phyloP scores from a whole-genome alignment of 1,140 invertebrate species.

The Megathymus violae region DNA sequence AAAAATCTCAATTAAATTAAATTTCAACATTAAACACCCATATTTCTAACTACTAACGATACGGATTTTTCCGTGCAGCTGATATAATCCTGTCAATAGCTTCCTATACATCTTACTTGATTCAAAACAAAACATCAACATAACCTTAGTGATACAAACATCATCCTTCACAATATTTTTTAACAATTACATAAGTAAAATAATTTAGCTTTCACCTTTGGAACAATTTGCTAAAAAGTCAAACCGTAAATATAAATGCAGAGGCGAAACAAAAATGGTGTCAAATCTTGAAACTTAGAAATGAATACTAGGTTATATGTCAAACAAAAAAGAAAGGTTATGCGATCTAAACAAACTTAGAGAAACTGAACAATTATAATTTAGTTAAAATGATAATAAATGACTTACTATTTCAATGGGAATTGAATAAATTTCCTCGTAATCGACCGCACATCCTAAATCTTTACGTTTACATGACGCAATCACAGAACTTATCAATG shows the following conservation, averaged over 20 bases:
- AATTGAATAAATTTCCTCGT: conserved; percentile 27
- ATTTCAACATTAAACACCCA: too few species aligned
- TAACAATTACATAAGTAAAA: conserved; percentile 4
- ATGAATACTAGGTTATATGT: conserved; percentile 73
- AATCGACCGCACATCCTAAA: conserved; percentile 50
- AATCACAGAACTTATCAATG: conserved; percentile 76
- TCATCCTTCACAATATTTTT: conserved; percentile 9
- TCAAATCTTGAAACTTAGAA: conserved; percentile 61
- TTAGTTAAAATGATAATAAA: conserved; percentile 34
- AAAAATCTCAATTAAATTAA: too few species aligned
- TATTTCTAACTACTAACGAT: too few species aligned
- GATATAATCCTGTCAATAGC: conserved; percentile 49
- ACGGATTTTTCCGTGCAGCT: conserved; percentile 12
- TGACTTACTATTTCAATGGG: conserved; percentile 13
- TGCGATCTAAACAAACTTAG: conserved; percentile 43
- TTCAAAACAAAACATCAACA: conserved; percentile 80
- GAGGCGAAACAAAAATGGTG: conserved; percentile 78
- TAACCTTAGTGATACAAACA: conserved; percentile 64
- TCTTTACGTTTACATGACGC: conserved; percentile 79
- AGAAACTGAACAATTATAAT: conserved; percentile 28
- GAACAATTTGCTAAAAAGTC: conserved; percentile 1
- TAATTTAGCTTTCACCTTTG: background rate
- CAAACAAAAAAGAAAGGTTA: conserved; percentile 72
- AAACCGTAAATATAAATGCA: conserved; percentile 45
- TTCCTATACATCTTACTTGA: conserved; percentile 50